A percentile compares a stretch with the other conserved stretches of the same genome.
phyloP scores from a whole-genome alignment of 2,113 vertebrate genomes.

The Microcebus tavaratra region DNA sequence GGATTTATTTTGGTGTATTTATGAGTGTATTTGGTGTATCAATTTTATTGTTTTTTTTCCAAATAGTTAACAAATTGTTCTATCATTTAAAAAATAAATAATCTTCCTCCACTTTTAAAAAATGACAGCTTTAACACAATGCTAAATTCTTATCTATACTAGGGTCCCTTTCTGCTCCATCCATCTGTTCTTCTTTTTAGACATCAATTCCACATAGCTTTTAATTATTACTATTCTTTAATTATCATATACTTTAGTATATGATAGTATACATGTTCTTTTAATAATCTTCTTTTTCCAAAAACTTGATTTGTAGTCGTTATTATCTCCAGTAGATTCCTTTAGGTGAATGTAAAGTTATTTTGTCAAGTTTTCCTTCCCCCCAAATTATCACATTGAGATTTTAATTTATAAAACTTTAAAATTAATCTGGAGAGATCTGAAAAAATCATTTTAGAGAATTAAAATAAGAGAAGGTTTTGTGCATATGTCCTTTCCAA shows the following conservation, averaged over 20 bases:
- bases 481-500: not conserved
- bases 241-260: not conserved
- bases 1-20: conserved; percentile 27
- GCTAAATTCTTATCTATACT: not conserved
- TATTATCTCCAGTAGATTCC: not conserved
- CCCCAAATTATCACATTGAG: not conserved
- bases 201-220: not conserved
- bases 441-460: not conserved
- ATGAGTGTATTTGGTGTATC: no score
- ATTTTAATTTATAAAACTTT: conserved; percentile 36
- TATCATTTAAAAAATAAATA: not conserved
- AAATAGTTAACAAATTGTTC: not conserved
- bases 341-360: not conserved
- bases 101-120: not conserved
- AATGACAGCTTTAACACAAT: not conserved
- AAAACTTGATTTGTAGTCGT: not conserved
- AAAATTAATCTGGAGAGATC: not conserved
- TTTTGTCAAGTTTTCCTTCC: not conserved
- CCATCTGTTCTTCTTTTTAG: not conserved
- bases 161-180: not conserved
- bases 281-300: not conserved
- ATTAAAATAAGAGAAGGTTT: not conserved
- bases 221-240: not conserved
- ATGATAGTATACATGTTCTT: not conserved
- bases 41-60: not conserved